phyloP scores from a whole-genome alignment of 1,140 invertebrate species.

The Lordiphosa clarofinis region DNA sequence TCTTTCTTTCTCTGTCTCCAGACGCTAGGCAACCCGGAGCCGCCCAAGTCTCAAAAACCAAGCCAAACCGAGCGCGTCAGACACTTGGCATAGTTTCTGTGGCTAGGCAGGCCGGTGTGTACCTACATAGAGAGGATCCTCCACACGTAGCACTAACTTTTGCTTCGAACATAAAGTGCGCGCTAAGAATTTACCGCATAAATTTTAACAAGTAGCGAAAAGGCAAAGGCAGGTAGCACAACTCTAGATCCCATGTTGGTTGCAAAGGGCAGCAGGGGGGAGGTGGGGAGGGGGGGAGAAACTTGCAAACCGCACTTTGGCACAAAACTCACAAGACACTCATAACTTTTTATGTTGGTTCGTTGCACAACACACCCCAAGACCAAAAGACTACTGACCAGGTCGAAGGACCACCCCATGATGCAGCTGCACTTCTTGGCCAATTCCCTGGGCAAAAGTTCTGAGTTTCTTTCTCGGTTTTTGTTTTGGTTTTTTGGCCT shows the following conservation, averaged over 20 bases:
- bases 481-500: slow-evolving; percentile 15
- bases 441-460: slow-evolving; percentile 54
- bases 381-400: slow-evolving; percentile 36
- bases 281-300: slow-evolving; percentile 11
- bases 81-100: slow-evolving; percentile 74
- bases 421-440: slow-evolving; percentile 57
- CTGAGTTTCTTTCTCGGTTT: slow-evolving; percentile 25
- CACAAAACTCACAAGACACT: slow-evolving; percentile 77
- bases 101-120: slow-evolving; percentile 19
- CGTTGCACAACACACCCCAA: slow-evolving; percentile 53
- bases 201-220: slow-evolving; percentile 76
- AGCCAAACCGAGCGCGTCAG: slow-evolving; percentile 43
- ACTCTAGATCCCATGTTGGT: slow-evolving; percentile 12
- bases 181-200: slow-evolving; percentile 77
- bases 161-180: slow-evolving; percentile 77
- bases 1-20: not conserved
- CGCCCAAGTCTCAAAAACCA: slow-evolving; percentile 18
- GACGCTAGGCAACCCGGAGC: slow-evolving; percentile 1
- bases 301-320: slow-evolving; percentile 75
- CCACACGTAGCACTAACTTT: slow-evolving; percentile 75
- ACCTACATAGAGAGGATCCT: slow-evolving; percentile 1
- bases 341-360: slow-evolving; percentile 76
- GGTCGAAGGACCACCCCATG: slow-evolving; percentile 54
- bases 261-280: not conserved
- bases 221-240: slow-evolving; percentile 31